Evolutionary conservation across 2,113 vertebrate species (phyloP), one percentile per base, ranked within the genome.

Genomic region (Nymphicus hollandicus): DNA sequence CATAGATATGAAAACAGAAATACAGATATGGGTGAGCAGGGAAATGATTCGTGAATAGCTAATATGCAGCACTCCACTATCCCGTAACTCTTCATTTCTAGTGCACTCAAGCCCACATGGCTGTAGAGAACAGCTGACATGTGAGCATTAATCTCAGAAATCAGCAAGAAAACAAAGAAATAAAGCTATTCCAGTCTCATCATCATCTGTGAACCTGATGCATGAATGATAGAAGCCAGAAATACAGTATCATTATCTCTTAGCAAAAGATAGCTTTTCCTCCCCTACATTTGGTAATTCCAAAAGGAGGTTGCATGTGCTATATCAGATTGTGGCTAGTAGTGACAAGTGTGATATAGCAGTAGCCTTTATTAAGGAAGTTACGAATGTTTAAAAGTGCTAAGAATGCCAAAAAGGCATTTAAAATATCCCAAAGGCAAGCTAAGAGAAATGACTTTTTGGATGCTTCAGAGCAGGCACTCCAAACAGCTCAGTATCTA

Each of bases 341-440:
- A 81, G 60, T 81, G 82, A 86, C 81, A 91, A 89, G 74, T 31
- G 14, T 89, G 74, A 96, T 82, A 79, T 9, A 96, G 56, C 60
- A 79, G 77, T 31, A 90, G 77, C 72, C 64, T 91, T 93, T 93
- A 74, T 64, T 78, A 53, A 81, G 52, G 72, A 69, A 13, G 1
- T 78, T 69, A 56, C 61, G 83, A 93, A 84, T 70, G 69, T 60
- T 86, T 79, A 52, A 41, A 86, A 84, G 37, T 33, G 49, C 19
- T 86, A 93, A 84, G 61, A 5, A 88, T 53, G 88, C 52, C 83
- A 84, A 93, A 86, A 92, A 86, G 1, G 0, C 56, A 76, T 95
- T 85, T 91, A 22, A 89, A 90, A 84, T 56, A 72, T 56, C 76
- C 29, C 23, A 71, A 91, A 95, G 35, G 33, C 77, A 90, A 86